Evolutionary conservation across 2,797 vertebrate genomes (phyloP), one percentile per base, ranked within the genome.

Genomic region (Molossus alvarezi): DNA sequence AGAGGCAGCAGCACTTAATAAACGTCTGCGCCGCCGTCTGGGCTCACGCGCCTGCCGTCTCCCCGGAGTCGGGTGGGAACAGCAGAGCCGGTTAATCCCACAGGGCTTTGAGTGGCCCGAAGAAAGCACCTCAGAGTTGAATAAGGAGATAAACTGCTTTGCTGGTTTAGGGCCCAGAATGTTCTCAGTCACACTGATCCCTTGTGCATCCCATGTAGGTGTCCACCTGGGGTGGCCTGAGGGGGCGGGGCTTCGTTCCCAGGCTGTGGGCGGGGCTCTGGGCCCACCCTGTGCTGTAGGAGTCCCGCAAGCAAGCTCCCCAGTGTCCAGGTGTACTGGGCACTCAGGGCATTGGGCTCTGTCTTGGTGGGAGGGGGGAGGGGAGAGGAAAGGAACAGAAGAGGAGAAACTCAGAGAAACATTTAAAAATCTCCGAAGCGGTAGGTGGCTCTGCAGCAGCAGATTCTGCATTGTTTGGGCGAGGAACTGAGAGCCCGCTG

Each of bases 81-180:
- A 0, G 20, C 94, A 81, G 87, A 65, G 81, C 60, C 13, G 0
- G 69, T 27, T 93, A 88, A 94, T 91, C 95, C 95, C 91, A 53
- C 60, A 5, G 62, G 69, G 87, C 27, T 64, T 95, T 93, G 69
- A 11, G 73, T 0, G 83, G 76, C 76, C 73, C 0, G 3, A 20
- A 3, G 94, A 81, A 80, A 94, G 77, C 84, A 21, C 76, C 95
- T 90, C 15, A 45, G 90, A 27, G 67, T 27, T 85, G 83, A 87
- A 41, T 53, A 41, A 73, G 71, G 88, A 90, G 95, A 97, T 88
- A 51, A 97, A 90, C 95, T 64, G 87, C 72, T 91, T 94, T 88
- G 73, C 87, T 37, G 91, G 80, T 21, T 73, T 13, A 69, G 58
- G 64, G 67, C 67, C 71, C 88, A 58, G 94, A 64, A 82, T 37